A percentile compares a stretch with the other conserved stretches of the same genome.
Conservation (phyloP, 1,140 invertebrate genomes). For the Tetramorium alpestre region DNA sequence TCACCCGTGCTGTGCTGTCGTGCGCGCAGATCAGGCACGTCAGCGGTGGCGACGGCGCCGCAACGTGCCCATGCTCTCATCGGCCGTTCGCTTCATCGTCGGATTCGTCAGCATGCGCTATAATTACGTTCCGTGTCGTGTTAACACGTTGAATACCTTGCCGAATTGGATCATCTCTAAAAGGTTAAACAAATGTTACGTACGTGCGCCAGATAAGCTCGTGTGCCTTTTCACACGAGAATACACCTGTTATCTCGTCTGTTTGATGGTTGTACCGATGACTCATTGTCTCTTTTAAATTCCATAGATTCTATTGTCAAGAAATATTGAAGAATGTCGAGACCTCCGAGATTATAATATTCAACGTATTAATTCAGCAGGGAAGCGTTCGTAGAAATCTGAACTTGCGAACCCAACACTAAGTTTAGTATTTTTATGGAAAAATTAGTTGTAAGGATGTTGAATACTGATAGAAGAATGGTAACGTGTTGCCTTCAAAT, state of each 20-base stretch:
- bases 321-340: not conserved
- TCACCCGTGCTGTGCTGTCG: slow-evolving; percentile 15
- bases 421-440: not conserved
- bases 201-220: not conserved
- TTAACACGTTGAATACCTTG: not conserved
- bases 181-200: not conserved
- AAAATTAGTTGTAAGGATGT: not conserved
- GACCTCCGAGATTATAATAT: not conserved
- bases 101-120: not conserved
- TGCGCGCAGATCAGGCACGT: slow-evolving; percentile 38
- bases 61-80: slow-evolving; percentile 45
- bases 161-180: not conserved
- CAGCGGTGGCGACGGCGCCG: not conserved
- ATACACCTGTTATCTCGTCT: not conserved
- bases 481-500: not conserved
- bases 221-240: not conserved
- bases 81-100: not conserved
- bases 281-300: not conserved
- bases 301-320: not conserved
- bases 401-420: not conserved
- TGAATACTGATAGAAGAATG: not conserved
- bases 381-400: not conserved
- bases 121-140: not conserved
- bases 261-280: not conserved
- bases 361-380: not conserved